Evolutionary conservation across 2,888 invertebrate genomes (phyloP).

Genomic region (Aleiodes testaceus): DNA sequence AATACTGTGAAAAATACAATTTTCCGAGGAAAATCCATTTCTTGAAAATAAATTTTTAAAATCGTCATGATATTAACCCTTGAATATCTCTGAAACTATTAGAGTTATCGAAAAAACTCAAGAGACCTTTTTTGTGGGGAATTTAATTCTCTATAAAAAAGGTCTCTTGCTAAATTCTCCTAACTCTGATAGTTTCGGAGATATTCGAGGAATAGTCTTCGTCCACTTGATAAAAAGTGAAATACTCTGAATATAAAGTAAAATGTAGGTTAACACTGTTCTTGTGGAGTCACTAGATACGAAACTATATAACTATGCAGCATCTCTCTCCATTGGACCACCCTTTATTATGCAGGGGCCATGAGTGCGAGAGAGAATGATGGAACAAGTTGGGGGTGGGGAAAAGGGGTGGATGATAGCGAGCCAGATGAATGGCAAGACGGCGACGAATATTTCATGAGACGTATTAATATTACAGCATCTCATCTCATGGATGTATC

Average conservation of each 20-base stretch:
- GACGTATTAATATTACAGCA: slow-evolving; percentile 71
- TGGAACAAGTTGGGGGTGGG: slow-evolving; percentile 36
- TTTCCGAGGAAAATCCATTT: not conserved
- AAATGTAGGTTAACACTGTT: slow-evolving; percentile 65
- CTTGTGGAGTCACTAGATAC: slow-evolving; percentile 37
- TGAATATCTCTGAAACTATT: no score
- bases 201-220: not conserved
- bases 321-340: slow-evolving; percentile 9
- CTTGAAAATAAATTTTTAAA: no score
- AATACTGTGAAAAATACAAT: slow-evolving; percentile 7
- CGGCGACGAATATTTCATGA: slow-evolving; percentile 72
- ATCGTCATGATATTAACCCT: no score
- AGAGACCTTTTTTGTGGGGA: no score
- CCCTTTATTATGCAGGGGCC: slow-evolving; percentile 49
- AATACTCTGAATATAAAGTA: slow-evolving; percentile 61
- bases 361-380: no score
- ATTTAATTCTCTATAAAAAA: no score
- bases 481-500: slow-evolving; percentile 73
- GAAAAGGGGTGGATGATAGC: slow-evolving; percentile 48
- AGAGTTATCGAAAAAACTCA: no score
- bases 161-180: no score
- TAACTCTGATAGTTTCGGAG: no score
- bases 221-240: slow-evolving; percentile 46
- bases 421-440: slow-evolving; percentile 71
- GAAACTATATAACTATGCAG: slow-evolving; percentile 13